Base-by-base conservation (phyloP, 2,888 invertebrate species). In the Pardosa pseudoannulata region DNA sequence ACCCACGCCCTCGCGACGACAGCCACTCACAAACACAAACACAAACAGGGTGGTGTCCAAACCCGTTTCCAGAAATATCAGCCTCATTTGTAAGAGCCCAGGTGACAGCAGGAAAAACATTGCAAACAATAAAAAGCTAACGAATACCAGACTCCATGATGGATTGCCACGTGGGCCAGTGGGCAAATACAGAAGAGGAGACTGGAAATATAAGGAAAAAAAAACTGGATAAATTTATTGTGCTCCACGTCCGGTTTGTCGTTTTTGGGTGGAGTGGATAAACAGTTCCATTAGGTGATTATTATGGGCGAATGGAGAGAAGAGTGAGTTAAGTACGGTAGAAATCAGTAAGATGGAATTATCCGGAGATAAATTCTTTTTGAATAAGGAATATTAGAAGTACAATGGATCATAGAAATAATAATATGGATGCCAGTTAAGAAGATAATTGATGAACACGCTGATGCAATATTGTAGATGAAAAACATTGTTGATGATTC, bases 221-320 rank as follows among this genome's bases (percentile, higher is more conserved):
- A 79, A 62, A 36, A 79, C n/a, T 32, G 29, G 70, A 81, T 41
- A 75, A 85, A 85, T 85, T 85, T 85, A 85, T 85, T 78, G 83
- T 67, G 31, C 73, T 73, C 62, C 72, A 67, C 46, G 72, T 85
- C 71, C 64, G 50, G 73, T 85, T 85, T 85, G 83, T 76, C 76
- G 72, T 71, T 56, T 56, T 32, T 36, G 72, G 83, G 83, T 56
- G 83, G 83, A 68, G 78, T 27, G 78, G 78, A 79, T 72, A 85
- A 85, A 85, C 83, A 85, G 41, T 85, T 85, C 83, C 83, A 85
- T 85, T 85, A 85, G 73, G 78, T 68, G 83, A 85, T 85, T 85
- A 85, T 85, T 73, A 72, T 56, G 16, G 46, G 46, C 1, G 36
- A 36, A 46, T 32, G 16, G 2, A 36, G 0, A 39, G 6, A 29